phyloP scores from a whole-genome alignment of 2,888 invertebrate genomes.

The Drosophila recens region DNA sequence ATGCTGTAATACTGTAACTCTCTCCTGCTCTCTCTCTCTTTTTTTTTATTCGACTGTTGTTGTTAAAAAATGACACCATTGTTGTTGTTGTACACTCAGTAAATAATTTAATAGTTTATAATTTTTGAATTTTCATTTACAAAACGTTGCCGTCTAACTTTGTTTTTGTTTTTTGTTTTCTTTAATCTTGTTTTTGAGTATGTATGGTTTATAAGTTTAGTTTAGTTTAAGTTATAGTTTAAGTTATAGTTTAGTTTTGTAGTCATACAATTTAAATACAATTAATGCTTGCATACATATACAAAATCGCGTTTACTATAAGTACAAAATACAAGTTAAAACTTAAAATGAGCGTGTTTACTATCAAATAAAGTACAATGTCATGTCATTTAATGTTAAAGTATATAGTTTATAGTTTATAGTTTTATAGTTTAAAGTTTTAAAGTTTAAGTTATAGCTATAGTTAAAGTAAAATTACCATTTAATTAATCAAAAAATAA shows the following conservation, averaged over 20 bases:
- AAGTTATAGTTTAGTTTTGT: constrained; percentile 31
- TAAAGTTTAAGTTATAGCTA: constrained; percentile 35
- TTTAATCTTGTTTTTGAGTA: constrained; percentile 45
- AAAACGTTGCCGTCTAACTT: constrained; percentile 35
- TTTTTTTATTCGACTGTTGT: background rate
- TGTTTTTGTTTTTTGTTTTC: background rate
- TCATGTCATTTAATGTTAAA: constrained; percentile 23
- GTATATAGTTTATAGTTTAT: constrained; percentile 49
- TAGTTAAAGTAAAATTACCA: constrained; percentile 26
- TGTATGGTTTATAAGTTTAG: constrained; percentile 46
- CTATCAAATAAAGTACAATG: constrained; percentile 52
- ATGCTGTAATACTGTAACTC: too few species aligned
- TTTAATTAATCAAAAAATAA: constrained; percentile 33
- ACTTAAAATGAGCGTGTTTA: constrained; percentile 70
- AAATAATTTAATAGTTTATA: constrained; percentile 62
- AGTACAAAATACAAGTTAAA: constrained; percentile 76
- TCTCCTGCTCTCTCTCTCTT: too few species aligned
- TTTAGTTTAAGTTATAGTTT: constrained; percentile 20
- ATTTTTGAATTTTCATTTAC: constrained; percentile 58
- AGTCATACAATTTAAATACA: constrained; percentile 63
- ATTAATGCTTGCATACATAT: constrained; percentile 46
- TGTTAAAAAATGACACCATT: constrained; percentile 33
- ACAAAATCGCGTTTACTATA: constrained; percentile 48
- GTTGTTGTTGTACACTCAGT: constrained; percentile 55
- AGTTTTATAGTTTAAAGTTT: constrained; percentile 39